These are phyloP conservation scores for Stratiomys singularior DNA, from an alignment of 2,888 invertebrate species.

Conservation along the genomic window DNA sequence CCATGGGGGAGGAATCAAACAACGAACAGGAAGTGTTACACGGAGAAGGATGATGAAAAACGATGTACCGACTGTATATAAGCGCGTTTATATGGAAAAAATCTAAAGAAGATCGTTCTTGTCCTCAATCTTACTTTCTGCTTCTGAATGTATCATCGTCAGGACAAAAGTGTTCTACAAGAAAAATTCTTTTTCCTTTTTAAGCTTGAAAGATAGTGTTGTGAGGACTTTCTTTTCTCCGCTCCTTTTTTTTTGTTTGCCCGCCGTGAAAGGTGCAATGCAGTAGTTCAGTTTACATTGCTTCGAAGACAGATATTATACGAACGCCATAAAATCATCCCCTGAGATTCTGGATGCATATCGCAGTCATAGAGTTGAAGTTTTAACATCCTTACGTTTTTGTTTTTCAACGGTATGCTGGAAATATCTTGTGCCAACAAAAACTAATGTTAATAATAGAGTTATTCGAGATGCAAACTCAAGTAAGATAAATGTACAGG, in stretches of 20 bases:
- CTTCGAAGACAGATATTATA: background rate
- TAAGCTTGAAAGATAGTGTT: background rate
- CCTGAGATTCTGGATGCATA: background rate
- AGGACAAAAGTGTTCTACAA: background rate
- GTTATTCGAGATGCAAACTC: background rate
- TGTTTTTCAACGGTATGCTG: background rate
- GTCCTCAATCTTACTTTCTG: slow-evolving; percentile 27
- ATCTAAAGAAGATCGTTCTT: slow-evolving; percentile 11
- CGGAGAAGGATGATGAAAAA: slow-evolving; percentile 26
- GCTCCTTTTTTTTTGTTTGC: background rate
- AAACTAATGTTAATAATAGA: background rate
- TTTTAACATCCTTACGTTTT: background rate
- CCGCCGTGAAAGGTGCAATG: slow-evolving; percentile 4
- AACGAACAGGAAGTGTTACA: background rate
- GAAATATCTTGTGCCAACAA: background rate
- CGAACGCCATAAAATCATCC: background rate
- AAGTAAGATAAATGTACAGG: background rate
- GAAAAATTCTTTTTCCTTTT: background rate
- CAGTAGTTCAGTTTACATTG: slow-evolving; percentile 9
- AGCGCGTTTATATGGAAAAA: background rate
- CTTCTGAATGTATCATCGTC: background rate
- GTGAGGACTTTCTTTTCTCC: background rate
- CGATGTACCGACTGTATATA: background rate
- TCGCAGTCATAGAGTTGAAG: background rate
- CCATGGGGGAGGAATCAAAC: background rate